Conservation (phyloP, 2,113 vertebrate species). For the Pyxicephalus adspersus region DNA sequence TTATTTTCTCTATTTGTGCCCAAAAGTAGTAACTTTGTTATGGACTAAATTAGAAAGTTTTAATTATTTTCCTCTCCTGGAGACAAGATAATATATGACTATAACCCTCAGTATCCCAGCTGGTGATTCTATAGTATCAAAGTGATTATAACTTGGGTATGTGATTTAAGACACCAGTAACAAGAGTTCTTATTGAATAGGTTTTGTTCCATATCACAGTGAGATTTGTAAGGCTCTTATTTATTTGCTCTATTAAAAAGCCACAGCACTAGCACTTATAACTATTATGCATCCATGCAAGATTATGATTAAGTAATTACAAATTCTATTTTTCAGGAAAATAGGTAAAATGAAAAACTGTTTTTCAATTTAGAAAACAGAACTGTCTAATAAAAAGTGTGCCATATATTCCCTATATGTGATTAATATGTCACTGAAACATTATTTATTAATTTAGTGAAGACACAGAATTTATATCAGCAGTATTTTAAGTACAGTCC, state of each 20-base stretch:
- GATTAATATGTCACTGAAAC: conserved; percentile 46
- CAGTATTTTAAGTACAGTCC: conserved; percentile 45
- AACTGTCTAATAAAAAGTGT: conserved; percentile 46
- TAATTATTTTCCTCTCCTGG: no score
- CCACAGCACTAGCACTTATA: background rate
- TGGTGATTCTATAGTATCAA: no score
- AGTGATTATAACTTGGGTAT: no score
- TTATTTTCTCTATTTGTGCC: no score
- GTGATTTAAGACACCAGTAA: no score
- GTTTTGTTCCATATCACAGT: background rate
- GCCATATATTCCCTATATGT: conserved; percentile 40
- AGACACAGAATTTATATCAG: conserved; percentile 43
- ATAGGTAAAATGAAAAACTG: conserved; percentile 39
- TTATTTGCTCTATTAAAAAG: conserved; percentile 31
- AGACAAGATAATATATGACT: no score
- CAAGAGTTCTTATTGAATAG: background rate
- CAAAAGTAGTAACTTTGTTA: no score
- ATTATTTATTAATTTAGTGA: conserved; percentile 51
- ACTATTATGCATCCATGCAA: background rate
- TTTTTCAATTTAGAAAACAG: conserved; percentile 50
- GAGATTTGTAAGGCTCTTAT: conserved; percentile 7
- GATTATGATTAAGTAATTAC: conserved; percentile 42
- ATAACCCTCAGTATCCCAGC: no score
- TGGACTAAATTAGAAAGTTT: no score
- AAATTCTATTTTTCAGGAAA: conserved; percentile 42